phyloP scores from a whole-genome alignment of 37 sponge, comb jelly and placozoan genomes.

The Diacarnus erythraeanus region DNA sequence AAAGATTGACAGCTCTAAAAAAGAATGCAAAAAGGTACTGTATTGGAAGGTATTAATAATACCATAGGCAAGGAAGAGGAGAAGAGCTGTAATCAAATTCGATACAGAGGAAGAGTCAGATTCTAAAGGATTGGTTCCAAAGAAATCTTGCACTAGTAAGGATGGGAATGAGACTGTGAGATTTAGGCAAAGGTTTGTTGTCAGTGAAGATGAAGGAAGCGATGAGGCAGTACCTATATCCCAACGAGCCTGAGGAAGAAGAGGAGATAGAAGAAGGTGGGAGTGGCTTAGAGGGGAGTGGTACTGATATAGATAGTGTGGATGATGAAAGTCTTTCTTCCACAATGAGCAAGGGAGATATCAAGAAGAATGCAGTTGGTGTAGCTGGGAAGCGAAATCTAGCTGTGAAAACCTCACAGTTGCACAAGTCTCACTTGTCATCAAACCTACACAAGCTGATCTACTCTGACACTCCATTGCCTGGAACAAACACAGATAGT shows the following conservation, averaged over 20 bases:
- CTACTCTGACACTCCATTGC: conserved; percentile 33
- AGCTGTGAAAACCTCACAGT: conserved; percentile 34
- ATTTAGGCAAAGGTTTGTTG: background rate
- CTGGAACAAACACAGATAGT: background rate
- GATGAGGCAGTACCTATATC: background rate
- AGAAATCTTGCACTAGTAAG: background rate
- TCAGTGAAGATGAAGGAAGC: background rate
- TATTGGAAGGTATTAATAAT: background rate
- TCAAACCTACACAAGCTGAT: conserved; percentile 54
- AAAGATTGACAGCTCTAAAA: too few relatives aligned
- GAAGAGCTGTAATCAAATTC: background rate
- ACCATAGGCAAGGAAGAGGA: conserved; percentile 12
- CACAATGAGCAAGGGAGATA: conserved; percentile 13
- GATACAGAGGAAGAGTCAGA: background rate
- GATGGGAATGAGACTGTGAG: background rate
- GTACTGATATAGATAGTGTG: conserved; percentile 8
- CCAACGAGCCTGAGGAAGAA: conserved; percentile 14
- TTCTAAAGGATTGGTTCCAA: background rate
- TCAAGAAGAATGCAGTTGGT: conserved; percentile 29
- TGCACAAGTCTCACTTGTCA: conserved; percentile 19
- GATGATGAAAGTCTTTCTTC: too few relatives aligned
- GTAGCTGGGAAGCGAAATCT: conserved; percentile 75
- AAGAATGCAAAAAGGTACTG: too few relatives aligned
- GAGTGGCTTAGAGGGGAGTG: background rate
- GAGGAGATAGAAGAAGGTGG: background rate